Evolutionary conservation across 2,113 vertebrate species (phyloP), one percentile per base, ranked within the genome.

Genomic region (Phylloscopus trochilus): DNA sequence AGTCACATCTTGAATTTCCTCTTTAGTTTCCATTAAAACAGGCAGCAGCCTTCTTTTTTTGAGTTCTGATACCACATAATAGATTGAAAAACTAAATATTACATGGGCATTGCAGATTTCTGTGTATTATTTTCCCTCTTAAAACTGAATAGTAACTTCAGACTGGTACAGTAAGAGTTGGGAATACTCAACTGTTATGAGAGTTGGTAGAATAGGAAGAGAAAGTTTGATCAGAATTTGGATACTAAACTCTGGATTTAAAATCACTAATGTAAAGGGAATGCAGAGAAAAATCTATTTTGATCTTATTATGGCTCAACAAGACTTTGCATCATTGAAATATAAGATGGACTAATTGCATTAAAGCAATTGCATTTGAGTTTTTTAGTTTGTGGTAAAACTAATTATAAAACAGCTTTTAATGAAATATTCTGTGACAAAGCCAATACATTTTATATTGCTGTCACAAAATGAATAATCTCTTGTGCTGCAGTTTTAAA

Each of bases 401-500:
- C 52, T 91, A 92, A 94, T 96, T 95, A 89, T 72, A 66, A 95
- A 96, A n/a, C 56, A 78, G 60, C 30, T 84, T 91, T 91, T 95
- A 95, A 95, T 95, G 66, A 93, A 93, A 93, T 89, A 89, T 83
- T 92, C 67, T 87, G 21, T 88, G 66, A 30, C 70, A 95, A 92
- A 93, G 31, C 18, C 77, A 85, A 90, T 89, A 22, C 59, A 83
- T 95, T 92, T 88, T 87, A 59, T 75, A 58, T 80, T 89, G 44
- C 62, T 81, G 37, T 73, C 87, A 43, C 33, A 92, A 87, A 93
- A 88, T 89, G 51, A 92, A 93, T 90, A 89, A 75, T 87, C 33
- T 78, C 43, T 92, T 4, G 0, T 83, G 62, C 39, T 80, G 23
- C 72, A 80, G n/a, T 72, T 96, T 83, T 74, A 66, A 87, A 90